Base-by-base conservation (phyloP, 2,888 invertebrate species). In the Mesorhabditis belari region DNA sequence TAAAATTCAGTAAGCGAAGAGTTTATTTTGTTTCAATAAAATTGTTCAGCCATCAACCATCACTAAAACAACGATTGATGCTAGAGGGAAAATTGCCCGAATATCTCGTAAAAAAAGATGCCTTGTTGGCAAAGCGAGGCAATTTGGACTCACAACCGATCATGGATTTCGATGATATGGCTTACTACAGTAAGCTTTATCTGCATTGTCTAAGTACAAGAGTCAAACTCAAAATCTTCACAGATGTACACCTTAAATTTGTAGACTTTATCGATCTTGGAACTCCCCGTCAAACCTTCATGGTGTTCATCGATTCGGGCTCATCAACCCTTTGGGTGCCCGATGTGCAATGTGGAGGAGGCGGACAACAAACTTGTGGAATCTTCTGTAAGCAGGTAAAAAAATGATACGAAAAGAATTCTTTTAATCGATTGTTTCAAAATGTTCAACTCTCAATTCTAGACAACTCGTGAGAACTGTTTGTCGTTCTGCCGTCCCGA, bases 241-340 rank as follows among this genome's bases (percentile, higher is more conserved):
- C n/a, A n/a, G n/a, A n/a, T n/a, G n/a, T n/a, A n/a, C n/a, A n/a
- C n/a, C n/a, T n/a, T n/a, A n/a, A n/a, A n/a, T 12, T 66, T 64
- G 25, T 52, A 67, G 68, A 66, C 9, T 64, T 64, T 60, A 66
- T 70, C 12, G 56, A 62, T n/a, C 52, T 75, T 12, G 75, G 75
- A 55, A 74, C 69, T n/a, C 75, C 75, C 3, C 63, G 65, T 5
- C 75, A 75, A 51, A 64, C 57, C 24, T 75, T 75, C 58, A 64
- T 65, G 23, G 63, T 70, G 17, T 75, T 75, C 28, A 64, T 75
- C 49, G 75, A 75, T 54, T 65, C 71, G 12, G 75, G 74, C 4
- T 68, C 68, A 25, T 61, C 73, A 9, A 74, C 74, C 55, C 60
- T 74, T 12, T 74, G 75, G 73, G 64, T 73, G 19, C 69, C 67